Percentiles rank a stretch among this genome's conserved stretches.
These are phyloP conservation scores for Chrysopa pallens DNA, from an alignment of 1,140 invertebrate genomes.

Conservation along the genomic window DNA sequence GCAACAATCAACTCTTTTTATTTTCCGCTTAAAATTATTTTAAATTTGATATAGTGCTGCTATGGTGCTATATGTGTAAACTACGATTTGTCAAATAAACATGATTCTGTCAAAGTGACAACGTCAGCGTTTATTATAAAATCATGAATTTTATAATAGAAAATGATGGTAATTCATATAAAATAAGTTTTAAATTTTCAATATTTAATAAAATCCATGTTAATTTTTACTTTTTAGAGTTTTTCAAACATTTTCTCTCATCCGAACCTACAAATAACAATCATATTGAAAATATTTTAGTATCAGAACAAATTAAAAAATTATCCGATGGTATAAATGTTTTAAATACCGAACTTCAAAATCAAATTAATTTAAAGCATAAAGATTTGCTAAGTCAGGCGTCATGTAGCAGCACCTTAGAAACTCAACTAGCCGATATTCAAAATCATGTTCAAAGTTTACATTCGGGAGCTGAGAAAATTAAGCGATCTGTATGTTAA, in stretches of 20 bases:
- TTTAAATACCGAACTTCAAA: background rate
- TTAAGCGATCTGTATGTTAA: background rate
- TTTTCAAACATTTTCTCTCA: background rate
- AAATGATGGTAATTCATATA: too few relatives aligned
- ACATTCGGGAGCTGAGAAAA: background rate
- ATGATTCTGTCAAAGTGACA: too few relatives aligned
- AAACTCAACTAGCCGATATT: background rate
- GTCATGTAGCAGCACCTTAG: background rate
- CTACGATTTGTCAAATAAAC: too few relatives aligned
- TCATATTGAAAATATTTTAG: background rate
- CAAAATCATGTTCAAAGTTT: background rate
- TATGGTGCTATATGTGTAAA: too few relatives aligned
- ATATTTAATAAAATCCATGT: too few relatives aligned
- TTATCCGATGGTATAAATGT: background rate
- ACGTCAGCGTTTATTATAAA: too few relatives aligned
- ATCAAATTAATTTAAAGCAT: background rate
- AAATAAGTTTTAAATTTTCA: too few relatives aligned
- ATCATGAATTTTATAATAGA: too few relatives aligned
- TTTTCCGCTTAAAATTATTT: too few relatives aligned
- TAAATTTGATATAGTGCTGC: too few relatives aligned
- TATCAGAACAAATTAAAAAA: background rate
- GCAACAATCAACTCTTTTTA: too few relatives aligned
- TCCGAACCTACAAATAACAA: background rate
- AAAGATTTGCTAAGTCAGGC: background rate
- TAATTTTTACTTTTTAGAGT: background rate